Conservation (phyloP, 2,888 invertebrate genomes). For the Drosophila hamatofila region DNA sequence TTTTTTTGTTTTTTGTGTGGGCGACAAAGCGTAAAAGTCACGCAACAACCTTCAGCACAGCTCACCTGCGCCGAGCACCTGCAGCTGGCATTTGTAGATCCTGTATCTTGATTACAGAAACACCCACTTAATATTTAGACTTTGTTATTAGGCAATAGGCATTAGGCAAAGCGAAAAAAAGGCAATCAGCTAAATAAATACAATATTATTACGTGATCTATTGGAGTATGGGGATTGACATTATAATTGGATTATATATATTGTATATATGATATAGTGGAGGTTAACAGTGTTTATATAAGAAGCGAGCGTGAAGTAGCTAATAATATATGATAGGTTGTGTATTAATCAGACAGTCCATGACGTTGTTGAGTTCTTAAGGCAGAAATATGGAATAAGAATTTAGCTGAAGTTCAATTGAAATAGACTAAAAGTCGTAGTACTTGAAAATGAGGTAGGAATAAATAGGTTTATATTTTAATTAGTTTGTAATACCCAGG, state of each 20-base stretch:
- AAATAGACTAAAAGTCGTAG: too few relatives aligned
- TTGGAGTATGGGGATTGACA: neutral
- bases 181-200: conserved; percentile 9
- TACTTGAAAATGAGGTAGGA: too few relatives aligned
- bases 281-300: neutral
- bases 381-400: too few relatives aligned
- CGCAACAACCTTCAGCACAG: conserved; percentile 41
- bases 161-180: neutral
- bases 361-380: too few relatives aligned
- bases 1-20: conserved; percentile 12
- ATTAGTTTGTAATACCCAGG: too few relatives aligned
- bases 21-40: conserved; percentile 42
- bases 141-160: conserved; percentile 1
- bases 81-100: neutral
- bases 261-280: neutral
- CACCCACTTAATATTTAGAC: conserved; percentile 13
- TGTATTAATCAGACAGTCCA: neutral
- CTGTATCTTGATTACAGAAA: conserved; percentile 7
- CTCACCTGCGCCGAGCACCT: neutral
- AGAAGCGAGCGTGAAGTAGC: neutral
- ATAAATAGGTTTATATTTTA: too few relatives aligned
- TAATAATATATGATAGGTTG: too few relatives aligned
- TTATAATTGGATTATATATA: neutral
- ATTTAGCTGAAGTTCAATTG: too few relatives aligned
- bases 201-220: conserved; percentile 1